These are phyloP conservation scores for Euplexia lucipara DNA, from an alignment of 2,888 invertebrate species.

Conservation along the genomic window DNA sequence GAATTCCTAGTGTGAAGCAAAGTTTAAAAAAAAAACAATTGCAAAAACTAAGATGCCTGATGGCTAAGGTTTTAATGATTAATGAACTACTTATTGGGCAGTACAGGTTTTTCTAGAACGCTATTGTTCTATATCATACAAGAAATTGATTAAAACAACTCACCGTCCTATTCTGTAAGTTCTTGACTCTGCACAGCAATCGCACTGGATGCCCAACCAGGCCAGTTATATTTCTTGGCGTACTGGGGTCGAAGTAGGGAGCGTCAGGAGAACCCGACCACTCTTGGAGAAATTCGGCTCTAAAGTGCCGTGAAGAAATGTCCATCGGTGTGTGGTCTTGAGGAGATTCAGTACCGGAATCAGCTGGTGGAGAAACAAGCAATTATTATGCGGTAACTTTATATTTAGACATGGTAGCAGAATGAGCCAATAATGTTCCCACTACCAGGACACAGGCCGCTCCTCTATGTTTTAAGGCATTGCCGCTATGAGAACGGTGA, in stretches of 20 bases:
- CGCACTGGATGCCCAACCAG: slow-evolving; percentile 96
- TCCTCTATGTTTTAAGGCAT: too few relatives aligned
- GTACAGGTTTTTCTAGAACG: too few relatives aligned
- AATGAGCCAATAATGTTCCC: too few relatives aligned
- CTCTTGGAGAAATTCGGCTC: slow-evolving; percentile 86
- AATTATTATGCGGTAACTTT: too few relatives aligned
- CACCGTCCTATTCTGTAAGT: slow-evolving; percentile 96
- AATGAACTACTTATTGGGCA: too few relatives aligned
- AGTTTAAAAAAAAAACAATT: too few relatives aligned
- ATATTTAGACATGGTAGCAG: too few relatives aligned
- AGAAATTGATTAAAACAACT: slow-evolving; percentile 78
- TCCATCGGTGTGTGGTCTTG: slow-evolving; percentile 89
- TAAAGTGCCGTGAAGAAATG: slow-evolving; percentile 84
- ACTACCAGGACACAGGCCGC: too few relatives aligned
- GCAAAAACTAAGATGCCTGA: too few relatives aligned
- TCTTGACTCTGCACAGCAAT: slow-evolving; percentile 96
- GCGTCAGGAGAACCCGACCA: slow-evolving; percentile 88
- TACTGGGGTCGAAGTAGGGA: slow-evolving; percentile 95
- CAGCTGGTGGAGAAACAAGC: slow-evolving; percentile 75
- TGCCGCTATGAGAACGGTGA: too few relatives aligned
- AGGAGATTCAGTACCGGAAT: slow-evolving; percentile 91
- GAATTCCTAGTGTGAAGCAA: too few relatives aligned
- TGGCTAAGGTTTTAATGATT: too few relatives aligned
- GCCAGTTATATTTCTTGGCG: slow-evolving; percentile 95
- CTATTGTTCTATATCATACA: background rate